Evolutionary conservation across 2,888 invertebrate species (phyloP), one percentile per base, ranked within the genome.

Genomic region (Volucella bombylans): DNA sequence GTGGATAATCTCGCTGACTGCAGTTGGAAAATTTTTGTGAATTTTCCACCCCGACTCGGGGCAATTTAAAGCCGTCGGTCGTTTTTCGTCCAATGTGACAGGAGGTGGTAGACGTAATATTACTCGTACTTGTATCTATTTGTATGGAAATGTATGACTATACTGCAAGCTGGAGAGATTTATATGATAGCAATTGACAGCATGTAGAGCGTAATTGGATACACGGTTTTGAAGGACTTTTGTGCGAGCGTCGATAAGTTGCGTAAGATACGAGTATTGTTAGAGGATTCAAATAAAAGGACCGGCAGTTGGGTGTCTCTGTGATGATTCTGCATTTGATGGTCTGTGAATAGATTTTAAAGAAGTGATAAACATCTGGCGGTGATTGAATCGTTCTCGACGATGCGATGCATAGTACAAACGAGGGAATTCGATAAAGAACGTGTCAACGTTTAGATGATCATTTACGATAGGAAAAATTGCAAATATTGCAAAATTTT

Each of bases 1-100:
- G 82, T 86, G 82, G 69, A 87, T 88, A 89, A 90, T 89, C 87
- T 31, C 31, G 31, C 31, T 87, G 86, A 87, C 87, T 87, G 87
- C 88, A 88, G 87, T 87, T 88, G 87, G 83, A 82, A 87, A 31
- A 31, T 31, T 73, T 49, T 54, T 72, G 62, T 68, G 23, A 67
- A 72, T 38, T 72, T 50, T 73, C n/a, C 50, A 43, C 4, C 8
- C 55, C 23, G 8, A 71, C 45, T 31, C 12, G 31, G 49, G 68
- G 55, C 52, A 69, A 14, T 72, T 54, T 43, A 31, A 38, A 68
- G 41, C 38, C 15, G 61, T 47, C 23, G 23, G 52, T 43, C 43
- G 15, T 59, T 72, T 64, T 50, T 57, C 57, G 57, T 31, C 31
- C 31, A 6, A 49, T 79, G 65, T 52, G 59, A 45, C 39, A 39